Evolutionary conservation across 2,888 invertebrate species (phyloP).

Genomic region (Scotopteryx bipunctaria): DNA sequence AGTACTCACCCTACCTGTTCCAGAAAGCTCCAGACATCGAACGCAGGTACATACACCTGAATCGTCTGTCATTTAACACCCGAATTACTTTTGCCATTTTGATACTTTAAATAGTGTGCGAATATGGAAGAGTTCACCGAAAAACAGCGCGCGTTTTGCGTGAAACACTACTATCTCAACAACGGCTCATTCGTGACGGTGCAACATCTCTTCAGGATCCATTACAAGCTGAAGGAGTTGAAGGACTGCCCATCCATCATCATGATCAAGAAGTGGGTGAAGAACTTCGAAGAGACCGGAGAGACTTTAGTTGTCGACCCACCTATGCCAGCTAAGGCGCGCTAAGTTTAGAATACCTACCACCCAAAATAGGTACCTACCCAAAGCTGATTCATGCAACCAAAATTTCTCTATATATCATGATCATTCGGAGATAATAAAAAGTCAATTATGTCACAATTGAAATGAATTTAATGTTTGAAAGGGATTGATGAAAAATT

Average conservation of each 20-base stretch:
- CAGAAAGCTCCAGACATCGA: no score
- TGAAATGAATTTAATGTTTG: no score
- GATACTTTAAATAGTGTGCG: not conserved
- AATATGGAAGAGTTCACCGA: conserved; percentile 16
- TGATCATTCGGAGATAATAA: not conserved
- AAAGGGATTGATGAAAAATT: not conserved
- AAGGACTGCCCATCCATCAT: conserved; percentile 12
- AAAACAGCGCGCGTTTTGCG: conserved; percentile 14
- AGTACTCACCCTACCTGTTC: no score
- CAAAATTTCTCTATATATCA: no score
- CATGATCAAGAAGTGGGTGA: conserved; percentile 18
- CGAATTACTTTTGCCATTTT: not conserved
- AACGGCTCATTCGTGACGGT: conserved; percentile 13
- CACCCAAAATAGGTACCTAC: no score
- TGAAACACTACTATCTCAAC: conserved; percentile 17
- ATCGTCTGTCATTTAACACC: no score
- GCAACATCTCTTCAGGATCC: conserved; percentile 9
- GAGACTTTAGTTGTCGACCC: not conserved
- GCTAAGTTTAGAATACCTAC: no score
- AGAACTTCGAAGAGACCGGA: conserved; percentile 15
- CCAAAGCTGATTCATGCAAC: no score
- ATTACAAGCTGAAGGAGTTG: conserved; percentile 2
- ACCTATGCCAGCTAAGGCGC: no score
- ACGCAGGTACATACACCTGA: no score
- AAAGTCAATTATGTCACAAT: no score